Evolutionary conservation across 2,797 vertebrate species (phyloP), one percentile per base, ranked within the genome.

Genomic region (Macroramphosus scolopax): DNA sequence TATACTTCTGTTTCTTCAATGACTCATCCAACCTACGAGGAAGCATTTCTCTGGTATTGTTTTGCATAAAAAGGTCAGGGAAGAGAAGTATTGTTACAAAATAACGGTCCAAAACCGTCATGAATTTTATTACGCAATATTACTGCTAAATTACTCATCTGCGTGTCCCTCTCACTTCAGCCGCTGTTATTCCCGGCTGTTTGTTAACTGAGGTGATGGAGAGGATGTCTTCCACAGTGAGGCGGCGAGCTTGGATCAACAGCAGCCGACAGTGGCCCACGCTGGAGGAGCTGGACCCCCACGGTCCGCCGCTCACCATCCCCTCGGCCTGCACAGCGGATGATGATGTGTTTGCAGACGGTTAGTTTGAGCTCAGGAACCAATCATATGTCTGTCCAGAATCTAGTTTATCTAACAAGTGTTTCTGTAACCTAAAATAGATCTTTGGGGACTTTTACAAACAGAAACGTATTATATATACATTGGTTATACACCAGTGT

Each of bases 201-300:
- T n/a, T 11, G 48, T 75, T 57, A 79, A 20, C 35, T 44, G 51
- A 70, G 17, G 28, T 1, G 15, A 92, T 92, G 91, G 89, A 89
- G 37, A 91, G 78, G 37, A 81, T 87, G 0, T 86, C 83, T 0
- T 88, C 89, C 12, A 86, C 82, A 28, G 89, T 86, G 52, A 89
- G 85, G 61, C 83, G 91, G 0, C 78, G 85, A n/a, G 90, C 91
- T 3, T 94, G 93, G 94, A 88, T 84, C 50, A 80, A 82, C 66
- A 89, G 89, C 71, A 91, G 89, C 64, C 80, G 83, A 0, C 87
- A 82, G 42, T 83, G 86, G 86, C 45, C 85, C 39, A 87, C 81
- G 6, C 58, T 89, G 35, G 81, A 77, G 51, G 77, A 89, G 3
- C 51, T 35, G 1, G 80, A 82, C 1, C 54, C 77, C 0, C 76